Base-by-base conservation (phyloP, 2,797 vertebrate species). In the Ctenopoma multispine region DNA sequence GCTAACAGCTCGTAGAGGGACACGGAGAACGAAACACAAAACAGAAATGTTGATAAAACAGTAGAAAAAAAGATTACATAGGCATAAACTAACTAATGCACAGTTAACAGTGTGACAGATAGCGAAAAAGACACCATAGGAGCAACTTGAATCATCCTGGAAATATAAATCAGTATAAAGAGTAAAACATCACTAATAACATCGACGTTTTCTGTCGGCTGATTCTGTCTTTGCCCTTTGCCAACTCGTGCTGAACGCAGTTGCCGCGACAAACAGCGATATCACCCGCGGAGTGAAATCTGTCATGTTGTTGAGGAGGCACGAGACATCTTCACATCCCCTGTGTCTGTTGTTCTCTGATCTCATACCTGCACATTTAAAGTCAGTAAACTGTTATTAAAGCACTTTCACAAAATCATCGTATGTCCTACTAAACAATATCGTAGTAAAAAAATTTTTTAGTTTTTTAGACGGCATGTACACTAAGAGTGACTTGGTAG, bases 71-170 rank as follows among this genome's bases (percentile, higher is more conserved):
- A 44, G 77, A 60, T 36, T 9, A 7, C 41, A 41, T 21, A 34
- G 41, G 9, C 29, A 51, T 67, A 21, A 51, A 66, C 29, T 31
- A 43, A 82, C 23, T 48, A 54, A 76, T 47, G 53, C 63, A 60
- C 58, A 29, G 69, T 69, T 59, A 81, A 82, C 8, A 29, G 49
- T 66, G 44, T 56, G 72, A 81, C 46, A 40, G 62, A 70, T 71
- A 58, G 43, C 14, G 40, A 11, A 56, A 77, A 48, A 70, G 47
- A 53, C 36, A 9, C 34, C 36, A 51, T 40, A 48, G 50, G 64
- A 71, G 46, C 59, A 18, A 10, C 38, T 76, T 58, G 55, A 78
- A 24, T 71, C 31, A 23, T 44, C 50, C 58, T 34, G 58, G 17
- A 69, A 65, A 73, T 61, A 63, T 53, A 7, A 40, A 59, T 46